phyloP scores from a whole-genome alignment of 2,888 invertebrate genomes.

The Helicoverpa assulta region DNA sequence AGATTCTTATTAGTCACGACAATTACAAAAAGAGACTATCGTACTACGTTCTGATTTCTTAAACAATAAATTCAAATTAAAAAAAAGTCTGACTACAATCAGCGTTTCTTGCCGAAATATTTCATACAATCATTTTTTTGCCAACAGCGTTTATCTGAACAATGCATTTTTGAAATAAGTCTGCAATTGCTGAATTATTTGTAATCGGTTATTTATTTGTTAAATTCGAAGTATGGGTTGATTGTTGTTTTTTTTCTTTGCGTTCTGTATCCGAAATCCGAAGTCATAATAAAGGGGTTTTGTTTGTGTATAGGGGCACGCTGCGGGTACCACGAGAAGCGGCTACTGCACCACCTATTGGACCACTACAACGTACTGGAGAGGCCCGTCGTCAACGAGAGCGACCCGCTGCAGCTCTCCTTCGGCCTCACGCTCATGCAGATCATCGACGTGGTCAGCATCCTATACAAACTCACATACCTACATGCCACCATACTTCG shows the following conservation, averaged over 20 bases:
- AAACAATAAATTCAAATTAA: too few species aligned
- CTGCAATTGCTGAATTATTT: too few species aligned
- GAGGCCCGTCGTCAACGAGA: conserved; percentile 98
- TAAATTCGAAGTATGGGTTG: neutral
- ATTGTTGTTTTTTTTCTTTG: neutral
- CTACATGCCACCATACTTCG: neutral
- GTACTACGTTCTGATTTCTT: neutral
- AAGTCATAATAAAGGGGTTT: conserved; percentile 4
- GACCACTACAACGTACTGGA: conserved; percentile 98
- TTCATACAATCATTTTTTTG: too few species aligned
- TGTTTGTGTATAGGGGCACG: conserved; percentile 91
- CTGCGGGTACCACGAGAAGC: conserved; percentile 97
- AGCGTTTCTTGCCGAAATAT: too few species aligned
- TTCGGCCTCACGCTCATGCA: conserved; percentile 99
- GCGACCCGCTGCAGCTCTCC: conserved; percentile 98
- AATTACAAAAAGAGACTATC: neutral
- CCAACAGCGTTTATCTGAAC: too few species aligned
- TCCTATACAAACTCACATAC: neutral
- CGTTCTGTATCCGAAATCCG: neutral
- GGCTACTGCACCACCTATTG: conserved; percentile 96
- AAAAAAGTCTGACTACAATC: too few species aligned
- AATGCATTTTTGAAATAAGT: too few species aligned
- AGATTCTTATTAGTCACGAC: neutral
- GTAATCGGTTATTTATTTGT: too few species aligned
- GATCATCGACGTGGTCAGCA: conserved; percentile 98